Evolutionary conservation across 2,888 invertebrate genomes (phyloP).

Genomic region (Taenaris catops): DNA sequence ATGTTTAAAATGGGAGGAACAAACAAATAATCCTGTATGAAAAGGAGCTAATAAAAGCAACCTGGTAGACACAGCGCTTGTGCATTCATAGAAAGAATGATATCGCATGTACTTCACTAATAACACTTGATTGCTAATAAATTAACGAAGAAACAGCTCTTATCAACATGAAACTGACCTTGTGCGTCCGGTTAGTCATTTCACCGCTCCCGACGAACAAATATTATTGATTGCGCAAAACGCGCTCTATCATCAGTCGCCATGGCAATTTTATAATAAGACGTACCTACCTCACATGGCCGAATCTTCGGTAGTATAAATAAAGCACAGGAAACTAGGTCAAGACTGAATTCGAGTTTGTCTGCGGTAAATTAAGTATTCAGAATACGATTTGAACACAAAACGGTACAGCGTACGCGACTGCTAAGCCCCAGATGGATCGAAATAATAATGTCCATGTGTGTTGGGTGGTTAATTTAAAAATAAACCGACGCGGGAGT

Average conservation of each 20-base stretch:
- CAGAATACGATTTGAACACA: constrained; percentile 12
- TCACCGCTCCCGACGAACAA: constrained; percentile 25
- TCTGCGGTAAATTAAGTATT: constrained; percentile 29
- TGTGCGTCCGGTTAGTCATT: constrained; percentile 39
- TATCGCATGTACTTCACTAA: too few species aligned
- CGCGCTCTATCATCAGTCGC: constrained; percentile 41
- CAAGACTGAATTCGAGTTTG: constrained; percentile 37
- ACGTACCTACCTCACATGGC: constrained; percentile 43
- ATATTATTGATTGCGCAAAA: constrained; percentile 34
- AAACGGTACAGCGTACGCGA: constrained; percentile 22
- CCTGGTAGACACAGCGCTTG: too few species aligned
- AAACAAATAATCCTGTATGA: too few species aligned
- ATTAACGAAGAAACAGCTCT: not conserved
- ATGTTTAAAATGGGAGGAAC: too few species aligned
- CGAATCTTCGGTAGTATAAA: constrained; percentile 37
- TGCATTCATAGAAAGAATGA: not conserved
- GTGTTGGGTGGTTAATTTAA: constrained; percentile 43
- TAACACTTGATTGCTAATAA: too few species aligned
- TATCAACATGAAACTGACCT: constrained; percentile 36
- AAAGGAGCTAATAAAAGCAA: too few species aligned
- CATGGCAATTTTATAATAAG: constrained; percentile 47
- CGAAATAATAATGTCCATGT: constrained; percentile 64
- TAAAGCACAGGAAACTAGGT: constrained; percentile 46
- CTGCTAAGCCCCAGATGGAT: constrained; percentile 53
- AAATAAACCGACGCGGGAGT: constrained; percentile 71